Base-by-base conservation (phyloP, 2,797 vertebrate genomes). In the Manis javanica region DNA sequence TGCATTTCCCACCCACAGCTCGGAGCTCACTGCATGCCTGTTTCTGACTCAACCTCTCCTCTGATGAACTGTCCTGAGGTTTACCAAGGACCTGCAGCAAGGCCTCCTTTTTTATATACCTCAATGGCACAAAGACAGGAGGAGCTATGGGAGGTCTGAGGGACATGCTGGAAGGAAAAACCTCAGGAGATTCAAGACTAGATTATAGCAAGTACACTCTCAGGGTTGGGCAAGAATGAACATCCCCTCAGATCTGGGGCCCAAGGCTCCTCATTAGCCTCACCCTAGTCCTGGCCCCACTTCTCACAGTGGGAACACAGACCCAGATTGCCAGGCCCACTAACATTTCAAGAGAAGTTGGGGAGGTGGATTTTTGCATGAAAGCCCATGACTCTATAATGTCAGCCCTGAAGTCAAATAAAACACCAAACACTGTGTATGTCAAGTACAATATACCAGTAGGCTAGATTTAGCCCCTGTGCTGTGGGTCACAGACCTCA, bases 321-420 rank as follows among this genome's bases (percentile, higher is more conserved):
- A n/a, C 23, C 69, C 12, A 1, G 29, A 55, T 7, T 42, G 39
- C 37, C 24, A n/a, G 34, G 34, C 15, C 21, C 31, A 7, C 31
- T 7, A 21, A 21, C 14, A 0, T 51, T 81, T 61, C 61, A 88
- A 78, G 81, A 71, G 55, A 75, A 90, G 15, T 59, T 39, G 55
- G 72, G 75, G 51, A 85, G 63, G 55, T 26, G 42, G 34, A 51
- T 18, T 29, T 63, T 66, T 57, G 51, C 63, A 21, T 66, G 61
- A 53, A 85, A 88, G 77, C 9, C 0, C 51, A 23, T 53, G 66
- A 86, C 34, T 74, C 78, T 59, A 55, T 89, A 87, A 87, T 5
- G 2, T 72, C 61, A 51, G 23, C 55, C 51, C 75, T 23, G 31
- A 68, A 86, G 39, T 59, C 49, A 66, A 79, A 85, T 79, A 53